Conservation (phyloP, 37 sponge, comb jelly and placozoan genomes). For the Theonella swinhoei region DNA sequence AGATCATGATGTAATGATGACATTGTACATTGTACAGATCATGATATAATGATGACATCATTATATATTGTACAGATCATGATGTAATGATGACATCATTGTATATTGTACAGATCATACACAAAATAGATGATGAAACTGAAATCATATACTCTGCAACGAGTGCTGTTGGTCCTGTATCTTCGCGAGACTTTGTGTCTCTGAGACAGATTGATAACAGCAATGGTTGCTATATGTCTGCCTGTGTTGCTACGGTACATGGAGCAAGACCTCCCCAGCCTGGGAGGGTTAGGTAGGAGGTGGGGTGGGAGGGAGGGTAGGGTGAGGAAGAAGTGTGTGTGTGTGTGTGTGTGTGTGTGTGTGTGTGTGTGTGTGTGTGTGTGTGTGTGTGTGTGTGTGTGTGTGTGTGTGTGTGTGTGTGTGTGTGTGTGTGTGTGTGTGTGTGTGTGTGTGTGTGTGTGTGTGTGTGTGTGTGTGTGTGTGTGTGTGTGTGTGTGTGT, state of each 20-base stretch:
- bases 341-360: too few species aligned
- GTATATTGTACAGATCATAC: slow-evolving; percentile 34
- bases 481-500: too few species aligned
- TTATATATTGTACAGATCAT: too few species aligned
- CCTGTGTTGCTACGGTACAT: slow-evolving; percentile 19
- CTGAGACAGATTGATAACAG: slow-evolving; percentile 12
- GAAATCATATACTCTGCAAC: slow-evolving; percentile 70
- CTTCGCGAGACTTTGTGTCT: slow-evolving; percentile 70
- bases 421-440: too few species aligned
- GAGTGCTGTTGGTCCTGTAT: slow-evolving; percentile 39
- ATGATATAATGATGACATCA: not conserved
- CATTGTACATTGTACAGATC: not conserved
- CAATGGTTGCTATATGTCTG: slow-evolving; percentile 38
- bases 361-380: too few species aligned
- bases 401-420: too few species aligned
- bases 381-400: too few species aligned
- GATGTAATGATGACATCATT: too few species aligned
- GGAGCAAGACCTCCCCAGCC: slow-evolving; percentile 42
- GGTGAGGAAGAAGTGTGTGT: not conserved
- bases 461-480: too few species aligned
- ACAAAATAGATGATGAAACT: slow-evolving; percentile 45
- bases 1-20: not conserved
- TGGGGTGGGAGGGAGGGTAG: not conserved
- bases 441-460: too few species aligned
- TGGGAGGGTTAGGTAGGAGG: slow-evolving; percentile 65